These are phyloP conservation scores for Andrena praecox DNA, from an alignment of 2,888 invertebrate species.

Conservation along the genomic window DNA sequence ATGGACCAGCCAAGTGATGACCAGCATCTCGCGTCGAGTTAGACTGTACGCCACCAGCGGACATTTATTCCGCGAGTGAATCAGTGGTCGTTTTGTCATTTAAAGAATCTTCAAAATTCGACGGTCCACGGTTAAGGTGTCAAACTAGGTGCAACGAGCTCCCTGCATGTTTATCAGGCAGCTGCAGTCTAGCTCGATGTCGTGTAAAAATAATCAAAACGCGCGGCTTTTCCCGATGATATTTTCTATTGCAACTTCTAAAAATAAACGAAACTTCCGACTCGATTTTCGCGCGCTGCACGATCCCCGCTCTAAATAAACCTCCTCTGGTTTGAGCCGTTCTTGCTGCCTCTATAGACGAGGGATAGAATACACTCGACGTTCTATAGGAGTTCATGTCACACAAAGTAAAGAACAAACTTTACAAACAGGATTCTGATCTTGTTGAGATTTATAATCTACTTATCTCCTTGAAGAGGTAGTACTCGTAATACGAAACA, in stretches of 20 bases:
- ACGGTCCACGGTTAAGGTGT: neutral
- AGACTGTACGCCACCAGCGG: constrained; percentile 24
- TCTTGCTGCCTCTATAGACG: neutral
- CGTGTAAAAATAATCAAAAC: constrained; percentile 56
- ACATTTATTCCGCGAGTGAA: constrained; percentile 31
- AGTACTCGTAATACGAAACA: no score
- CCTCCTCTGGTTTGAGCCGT: neutral
- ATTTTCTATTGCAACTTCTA: constrained; percentile 38
- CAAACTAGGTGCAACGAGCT: neutral
- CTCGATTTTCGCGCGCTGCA: neutral
- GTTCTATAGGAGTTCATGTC: no score
- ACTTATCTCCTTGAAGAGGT: no score
- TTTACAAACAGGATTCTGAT: no score
- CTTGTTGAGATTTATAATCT: no score
- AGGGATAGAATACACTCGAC: no score
- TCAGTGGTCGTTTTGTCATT: constrained; percentile 24
- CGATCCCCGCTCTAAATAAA: constrained; percentile 35
- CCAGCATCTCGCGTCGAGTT: constrained; percentile 45
- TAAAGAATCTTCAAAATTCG: constrained; percentile 44
- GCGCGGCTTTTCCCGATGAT: constrained; percentile 19
- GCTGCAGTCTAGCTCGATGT: neutral
- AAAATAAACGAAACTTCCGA: constrained; percentile 49
- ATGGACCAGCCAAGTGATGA: constrained; percentile 66
- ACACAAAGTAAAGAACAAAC: no score
- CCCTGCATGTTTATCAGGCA: constrained; percentile 9